phyloP scores from a whole-genome alignment of 92 coral and sea anemone genomes.

The Phenganax subtilis region DNA sequence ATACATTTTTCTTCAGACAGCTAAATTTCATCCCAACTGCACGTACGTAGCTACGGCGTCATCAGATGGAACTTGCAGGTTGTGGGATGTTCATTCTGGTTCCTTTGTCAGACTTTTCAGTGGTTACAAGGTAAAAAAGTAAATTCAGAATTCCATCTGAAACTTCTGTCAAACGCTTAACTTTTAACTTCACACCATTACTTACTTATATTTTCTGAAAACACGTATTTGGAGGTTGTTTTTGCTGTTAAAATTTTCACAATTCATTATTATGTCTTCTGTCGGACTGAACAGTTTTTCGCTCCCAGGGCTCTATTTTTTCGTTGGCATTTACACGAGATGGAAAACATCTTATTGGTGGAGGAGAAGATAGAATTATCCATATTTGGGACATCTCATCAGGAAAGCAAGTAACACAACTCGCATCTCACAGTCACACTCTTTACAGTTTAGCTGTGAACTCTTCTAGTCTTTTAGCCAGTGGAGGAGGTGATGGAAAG shows the following conservation, averaged over 20 bases:
- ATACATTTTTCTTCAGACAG: slow-evolving; percentile 55
- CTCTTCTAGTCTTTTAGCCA: slow-evolving; percentile 67
- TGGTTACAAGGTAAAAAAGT: slow-evolving; percentile 77
- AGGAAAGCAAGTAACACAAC: slow-evolving; percentile 73
- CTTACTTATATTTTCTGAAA: no score
- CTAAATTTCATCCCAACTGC: slow-evolving; percentile 93
- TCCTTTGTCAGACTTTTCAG: slow-evolving; percentile 87
- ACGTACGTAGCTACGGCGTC: slow-evolving; percentile 89
- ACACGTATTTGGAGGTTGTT: no score
- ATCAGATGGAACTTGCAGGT: slow-evolving; percentile 79
- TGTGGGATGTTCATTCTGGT: slow-evolving; percentile 93
- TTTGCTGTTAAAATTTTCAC: no score
- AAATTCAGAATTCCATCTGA: no score
- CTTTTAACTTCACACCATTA: no score
- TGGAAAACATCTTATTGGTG: slow-evolving; percentile 79
- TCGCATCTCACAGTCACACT: slow-evolving; percentile 90
- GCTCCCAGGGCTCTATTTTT: slow-evolving; percentile 62
- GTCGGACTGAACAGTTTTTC: background rate
- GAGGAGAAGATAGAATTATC: slow-evolving; percentile 95
- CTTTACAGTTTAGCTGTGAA: slow-evolving; percentile 79
- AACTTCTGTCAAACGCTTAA: no score
- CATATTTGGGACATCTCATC: slow-evolving; percentile 95
- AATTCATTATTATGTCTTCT: no score
- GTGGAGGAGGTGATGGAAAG: slow-evolving; percentile 71
- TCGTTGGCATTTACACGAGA: slow-evolving; percentile 77